Evolutionary conservation across 2,113 vertebrate genomes (phyloP), one percentile per base, ranked within the genome.

Genomic region (Rhizomys pruinosus): DNA sequence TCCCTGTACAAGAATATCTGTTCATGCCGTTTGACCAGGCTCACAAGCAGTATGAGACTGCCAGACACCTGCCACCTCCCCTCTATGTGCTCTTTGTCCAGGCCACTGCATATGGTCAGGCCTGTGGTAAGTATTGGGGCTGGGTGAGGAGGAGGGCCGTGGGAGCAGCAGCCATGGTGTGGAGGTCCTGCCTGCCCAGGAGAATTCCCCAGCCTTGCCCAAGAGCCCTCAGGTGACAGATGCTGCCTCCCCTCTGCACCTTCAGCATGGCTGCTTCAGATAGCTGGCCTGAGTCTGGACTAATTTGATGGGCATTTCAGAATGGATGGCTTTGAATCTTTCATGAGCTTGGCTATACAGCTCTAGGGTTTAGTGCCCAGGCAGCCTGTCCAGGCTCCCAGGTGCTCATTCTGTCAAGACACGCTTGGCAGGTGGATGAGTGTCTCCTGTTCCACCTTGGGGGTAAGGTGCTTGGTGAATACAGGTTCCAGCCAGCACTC

Each of bases 1-100:
- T 99, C 39, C 99, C 99, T 0, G 99, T 99, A 92, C 99, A 99
- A 94, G 99, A 99, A 84, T 99, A 99, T 80, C 98, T 99, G 89
- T 99, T 99, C 74, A 99, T 99, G 99, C 99, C 99, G 0, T 99
- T 99, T 1, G 99, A 99, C 97, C 99, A 99, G 96, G 99, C 99
- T 2, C 99, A 99, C 98, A 99, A 99, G 94, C 99, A 99, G 93
- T 99, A 99, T 0, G 99, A 99, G 97, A 98, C 98, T 0, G 99
- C 99, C 10, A 98, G 99, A 2, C 99, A 99, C 96, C 98, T 99
- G 91, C 99, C 99, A 0, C 99, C 99, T 0, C 99, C 99, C 4
- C 99, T 99, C 57, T 99, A 99, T 0, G 99, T 99, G 34, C 98
- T 99, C 80, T 99, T 99, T 82, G 99, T 99, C 61, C 99, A 99